phyloP scores from a whole-genome alignment of 2,113 vertebrate genomes.

The Sylvilagus bachmani region DNA sequence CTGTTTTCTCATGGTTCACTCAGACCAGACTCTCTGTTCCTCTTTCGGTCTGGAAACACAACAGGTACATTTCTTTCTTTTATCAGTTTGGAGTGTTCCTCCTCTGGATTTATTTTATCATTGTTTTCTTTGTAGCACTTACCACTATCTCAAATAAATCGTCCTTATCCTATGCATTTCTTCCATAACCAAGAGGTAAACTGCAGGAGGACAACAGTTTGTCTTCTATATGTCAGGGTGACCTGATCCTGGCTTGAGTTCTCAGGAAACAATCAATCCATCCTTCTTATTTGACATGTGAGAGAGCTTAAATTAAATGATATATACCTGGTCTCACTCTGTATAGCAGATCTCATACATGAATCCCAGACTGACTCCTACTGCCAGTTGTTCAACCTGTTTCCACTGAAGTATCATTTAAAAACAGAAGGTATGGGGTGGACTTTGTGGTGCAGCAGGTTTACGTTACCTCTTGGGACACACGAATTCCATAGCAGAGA shows the following conservation, averaged over 20 bases:
- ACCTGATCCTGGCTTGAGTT: background rate
- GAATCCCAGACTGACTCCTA: background rate
- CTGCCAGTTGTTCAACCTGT: background rate
- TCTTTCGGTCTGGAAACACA: background rate
- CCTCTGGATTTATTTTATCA: background rate
- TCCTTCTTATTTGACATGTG: background rate
- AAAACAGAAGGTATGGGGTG: no score
- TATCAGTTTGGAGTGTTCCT: background rate
- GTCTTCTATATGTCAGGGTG: background rate
- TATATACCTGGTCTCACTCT: background rate
- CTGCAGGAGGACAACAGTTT: background rate
- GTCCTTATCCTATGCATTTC: background rate
- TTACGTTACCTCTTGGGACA: no score
- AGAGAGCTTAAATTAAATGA: background rate
- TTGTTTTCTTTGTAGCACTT: background rate
- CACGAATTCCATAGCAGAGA: no score
- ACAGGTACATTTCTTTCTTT: background rate
- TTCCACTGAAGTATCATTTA: background rate
- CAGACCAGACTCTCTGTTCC: background rate
- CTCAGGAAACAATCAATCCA: background rate
- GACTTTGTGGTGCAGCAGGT: no score
- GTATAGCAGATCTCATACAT: background rate
- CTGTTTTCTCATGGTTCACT: background rate
- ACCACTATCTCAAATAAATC: background rate
- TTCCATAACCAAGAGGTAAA: background rate